A percentile compares a stretch with the other conserved stretches of the same genome.
Conservation (phyloP, 2,888 invertebrate genomes). For the Pseudococcus longispinus region DNA sequence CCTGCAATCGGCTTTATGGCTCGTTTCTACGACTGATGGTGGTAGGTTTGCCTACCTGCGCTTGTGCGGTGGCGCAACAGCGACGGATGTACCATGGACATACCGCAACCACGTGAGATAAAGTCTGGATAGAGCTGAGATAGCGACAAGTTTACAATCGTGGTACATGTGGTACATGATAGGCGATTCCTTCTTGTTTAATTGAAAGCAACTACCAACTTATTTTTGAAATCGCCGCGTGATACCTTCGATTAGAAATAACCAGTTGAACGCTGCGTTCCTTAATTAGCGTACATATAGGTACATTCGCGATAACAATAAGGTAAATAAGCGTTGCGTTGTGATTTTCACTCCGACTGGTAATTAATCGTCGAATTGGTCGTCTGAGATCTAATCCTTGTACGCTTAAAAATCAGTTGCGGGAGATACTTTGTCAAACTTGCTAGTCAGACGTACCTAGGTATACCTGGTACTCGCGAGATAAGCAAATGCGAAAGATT, state of each 20-base stretch:
- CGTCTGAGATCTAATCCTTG: neutral
- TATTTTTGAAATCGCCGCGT: neutral
- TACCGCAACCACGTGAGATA: no score
- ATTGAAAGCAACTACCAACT: neutral
- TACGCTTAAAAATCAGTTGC: neutral
- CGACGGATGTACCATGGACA: no score
- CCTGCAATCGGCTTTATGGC: neutral
- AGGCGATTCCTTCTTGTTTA: neutral
- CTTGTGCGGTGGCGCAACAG: neutral
- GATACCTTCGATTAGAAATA: slow-evolving; percentile 40
- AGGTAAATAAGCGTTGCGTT: slow-evolving; percentile 25
- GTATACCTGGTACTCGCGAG: no score
- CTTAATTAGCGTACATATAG: neutral
- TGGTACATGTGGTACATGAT: neutral
- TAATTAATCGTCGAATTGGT: neutral
- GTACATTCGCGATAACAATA: slow-evolving; percentile 8
- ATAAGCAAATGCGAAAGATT: neutral
- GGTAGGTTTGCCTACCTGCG: neutral
- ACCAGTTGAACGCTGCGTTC: slow-evolving; percentile 23
- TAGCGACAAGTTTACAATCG: neutral
- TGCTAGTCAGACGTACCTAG: neutral
- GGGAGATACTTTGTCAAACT: neutral
- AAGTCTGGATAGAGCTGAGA: neutral
- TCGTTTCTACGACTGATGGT: neutral
- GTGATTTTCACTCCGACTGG: neutral